Conservation (phyloP, 2,113 vertebrate species). For the Daboia siamensis region DNA sequence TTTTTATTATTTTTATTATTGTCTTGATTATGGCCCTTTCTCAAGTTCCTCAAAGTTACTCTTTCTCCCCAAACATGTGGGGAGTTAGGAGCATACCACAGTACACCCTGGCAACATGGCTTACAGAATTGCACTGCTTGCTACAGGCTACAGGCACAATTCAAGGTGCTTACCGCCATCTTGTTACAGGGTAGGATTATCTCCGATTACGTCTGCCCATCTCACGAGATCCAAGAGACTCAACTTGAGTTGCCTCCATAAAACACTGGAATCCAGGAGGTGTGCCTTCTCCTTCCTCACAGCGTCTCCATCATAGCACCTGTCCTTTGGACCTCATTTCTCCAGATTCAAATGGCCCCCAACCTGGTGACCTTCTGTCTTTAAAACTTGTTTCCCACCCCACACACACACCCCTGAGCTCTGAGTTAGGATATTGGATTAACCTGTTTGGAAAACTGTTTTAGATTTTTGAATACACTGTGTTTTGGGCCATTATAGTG, state of each 20-base stretch:
- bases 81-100: not conserved
- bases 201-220: not conserved
- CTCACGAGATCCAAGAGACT: not conserved
- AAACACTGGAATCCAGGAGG: not conserved
- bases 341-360: not conserved
- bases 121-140: not conserved
- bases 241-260: not conserved
- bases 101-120: not conserved
- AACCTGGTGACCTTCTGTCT: not conserved
- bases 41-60: not conserved
- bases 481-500: not conserved
- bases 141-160: not conserved
- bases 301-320: not conserved
- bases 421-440: not conserved
- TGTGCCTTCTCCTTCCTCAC: not conserved
- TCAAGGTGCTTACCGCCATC: not conserved
- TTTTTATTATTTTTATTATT: not conserved
- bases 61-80: not conserved
- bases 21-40: not conserved
- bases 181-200: not conserved
- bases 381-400: not conserved
- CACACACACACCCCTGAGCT: not conserved
- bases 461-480: not conserved
- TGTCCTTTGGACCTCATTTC: not conserved
- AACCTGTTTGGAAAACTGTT: not conserved